Percentiles rank a stretch among this genome's conserved stretches.
Conservation (phyloP, 2,888 invertebrate species). For the Mesorhabditis belari region DNA sequence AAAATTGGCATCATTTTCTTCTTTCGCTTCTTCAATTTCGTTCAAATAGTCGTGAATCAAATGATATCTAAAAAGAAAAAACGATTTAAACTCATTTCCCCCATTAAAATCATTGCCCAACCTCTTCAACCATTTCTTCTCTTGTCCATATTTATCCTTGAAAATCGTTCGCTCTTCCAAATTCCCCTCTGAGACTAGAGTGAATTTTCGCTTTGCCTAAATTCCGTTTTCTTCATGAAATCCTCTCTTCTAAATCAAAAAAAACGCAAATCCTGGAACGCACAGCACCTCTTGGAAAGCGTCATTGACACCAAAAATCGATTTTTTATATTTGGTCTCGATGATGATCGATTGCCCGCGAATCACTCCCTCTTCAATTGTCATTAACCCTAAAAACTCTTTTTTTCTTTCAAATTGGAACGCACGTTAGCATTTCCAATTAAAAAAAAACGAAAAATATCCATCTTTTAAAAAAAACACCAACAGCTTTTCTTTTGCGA, state of each 20-base stretch:
- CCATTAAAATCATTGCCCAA: background rate
- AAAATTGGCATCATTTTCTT: background rate
- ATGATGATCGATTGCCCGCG: slow-evolving; percentile 24
- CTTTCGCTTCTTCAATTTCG: slow-evolving; percentile 4
- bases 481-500: too few species aligned
- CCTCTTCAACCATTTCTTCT: slow-evolving; percentile 33
- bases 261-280: too few species aligned
- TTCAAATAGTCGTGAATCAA: slow-evolving; percentile 24
- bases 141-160: slow-evolving; percentile 17
- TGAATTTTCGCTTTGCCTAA: slow-evolving; percentile 32
- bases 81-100: slow-evolving; percentile 1
- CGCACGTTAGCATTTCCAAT: too few species aligned
- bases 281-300: slow-evolving; percentile 12
- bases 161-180: slow-evolving; percentile 36
- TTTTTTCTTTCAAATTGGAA: too few species aligned
- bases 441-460: too few species aligned
- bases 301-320: slow-evolving; percentile 20
- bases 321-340: slow-evolving; percentile 31
- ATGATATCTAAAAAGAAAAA: slow-evolving; percentile 11
- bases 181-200: slow-evolving; percentile 17
- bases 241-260: too few species aligned
- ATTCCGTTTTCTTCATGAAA: background rate
- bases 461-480: too few species aligned
- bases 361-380: slow-evolving; percentile 46
- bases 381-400: slow-evolving; percentile 36